A percentile compares a stretch with the other conserved stretches of the same genome.
Evolutionary conservation across 2,113 vertebrate genomes (phyloP).

Genomic region (Heliornis fulica): DNA sequence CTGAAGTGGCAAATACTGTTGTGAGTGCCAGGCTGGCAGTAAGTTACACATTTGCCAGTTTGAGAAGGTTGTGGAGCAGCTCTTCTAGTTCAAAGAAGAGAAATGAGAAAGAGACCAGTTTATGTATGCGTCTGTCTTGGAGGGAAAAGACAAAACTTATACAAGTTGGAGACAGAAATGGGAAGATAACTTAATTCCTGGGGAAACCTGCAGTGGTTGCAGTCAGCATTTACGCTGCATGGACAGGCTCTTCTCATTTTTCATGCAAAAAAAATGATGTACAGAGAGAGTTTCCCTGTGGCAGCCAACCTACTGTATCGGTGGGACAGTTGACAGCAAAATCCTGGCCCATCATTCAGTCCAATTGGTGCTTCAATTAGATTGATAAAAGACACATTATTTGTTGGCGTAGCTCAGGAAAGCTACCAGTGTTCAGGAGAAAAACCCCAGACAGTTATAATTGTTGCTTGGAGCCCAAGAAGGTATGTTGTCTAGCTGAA

Average conservation of each 20-base stretch:
- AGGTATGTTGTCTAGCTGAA: not conserved
- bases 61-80: not conserved
- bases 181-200: not conserved
- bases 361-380: not conserved
- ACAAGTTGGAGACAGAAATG: not conserved
- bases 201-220: not conserved
- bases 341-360: not conserved
- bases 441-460: not conserved
- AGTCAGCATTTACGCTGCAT: not conserved
- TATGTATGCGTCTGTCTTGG: not conserved
- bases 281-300: not conserved
- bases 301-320: not conserved
- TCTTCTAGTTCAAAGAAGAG: not conserved
- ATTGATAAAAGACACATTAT: not conserved
- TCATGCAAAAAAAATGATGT: not conserved
- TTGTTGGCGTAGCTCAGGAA: not conserved
- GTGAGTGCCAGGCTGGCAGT: not conserved
- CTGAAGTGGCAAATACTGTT: not conserved
- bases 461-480: not conserved
- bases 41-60: not conserved
- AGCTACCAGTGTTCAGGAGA: not conserved
- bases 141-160: not conserved
- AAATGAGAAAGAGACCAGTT: not conserved
- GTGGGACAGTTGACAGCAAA: not conserved
- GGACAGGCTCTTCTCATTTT: not conserved